A percentile compares a stretch with the other conserved stretches of the same genome.
Evolutionary conservation across 2,888 invertebrate genomes (phyloP).

Genomic region (Agrochola lychnidis): DNA sequence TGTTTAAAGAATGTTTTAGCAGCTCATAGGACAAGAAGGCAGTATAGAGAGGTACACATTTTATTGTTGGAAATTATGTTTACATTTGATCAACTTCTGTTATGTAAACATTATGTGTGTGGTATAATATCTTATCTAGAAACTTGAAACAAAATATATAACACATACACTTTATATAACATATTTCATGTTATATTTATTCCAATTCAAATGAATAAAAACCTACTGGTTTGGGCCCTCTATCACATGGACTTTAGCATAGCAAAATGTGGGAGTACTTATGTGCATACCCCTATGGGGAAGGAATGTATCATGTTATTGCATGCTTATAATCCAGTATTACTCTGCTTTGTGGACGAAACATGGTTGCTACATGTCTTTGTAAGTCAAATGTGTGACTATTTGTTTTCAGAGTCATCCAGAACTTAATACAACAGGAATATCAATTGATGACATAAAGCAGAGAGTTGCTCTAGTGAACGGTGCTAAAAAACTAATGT

Average conservation of each 20-base stretch:
- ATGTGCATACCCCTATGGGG: background rate
- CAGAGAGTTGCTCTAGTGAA: constrained; percentile 89
- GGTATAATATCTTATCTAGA: constrained; percentile 6
- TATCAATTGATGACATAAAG: constrained; percentile 92
- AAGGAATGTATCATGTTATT: background rate
- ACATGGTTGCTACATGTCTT: background rate
- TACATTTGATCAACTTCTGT: constrained; percentile 17
- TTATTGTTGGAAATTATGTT: constrained; percentile 28
- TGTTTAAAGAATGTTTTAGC: constrained; percentile 93
- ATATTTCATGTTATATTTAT: background rate
- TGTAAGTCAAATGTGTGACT: background rate
- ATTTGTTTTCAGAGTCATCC: constrained; percentile 91
- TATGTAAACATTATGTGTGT: constrained; percentile 25
- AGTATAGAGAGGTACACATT: constrained; percentile 91
- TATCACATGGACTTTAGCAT: background rate
- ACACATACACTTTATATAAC: background rate
- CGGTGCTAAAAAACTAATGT: constrained; percentile 89
- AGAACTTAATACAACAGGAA: constrained; percentile 94
- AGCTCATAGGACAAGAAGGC: constrained; percentile 93
- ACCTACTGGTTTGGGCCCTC: too few relatives aligned
- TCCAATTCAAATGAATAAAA: background rate
- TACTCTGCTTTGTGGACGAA: background rate
- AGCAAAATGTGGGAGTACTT: background rate
- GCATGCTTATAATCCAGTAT: background rate
- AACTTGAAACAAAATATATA: constrained; percentile 5